A percentile compares a stretch with the other conserved stretches of the same genome.
Evolutionary conservation across 2,113 vertebrate genomes (phyloP).

Genomic region (Stercorarius parasiticus): DNA sequence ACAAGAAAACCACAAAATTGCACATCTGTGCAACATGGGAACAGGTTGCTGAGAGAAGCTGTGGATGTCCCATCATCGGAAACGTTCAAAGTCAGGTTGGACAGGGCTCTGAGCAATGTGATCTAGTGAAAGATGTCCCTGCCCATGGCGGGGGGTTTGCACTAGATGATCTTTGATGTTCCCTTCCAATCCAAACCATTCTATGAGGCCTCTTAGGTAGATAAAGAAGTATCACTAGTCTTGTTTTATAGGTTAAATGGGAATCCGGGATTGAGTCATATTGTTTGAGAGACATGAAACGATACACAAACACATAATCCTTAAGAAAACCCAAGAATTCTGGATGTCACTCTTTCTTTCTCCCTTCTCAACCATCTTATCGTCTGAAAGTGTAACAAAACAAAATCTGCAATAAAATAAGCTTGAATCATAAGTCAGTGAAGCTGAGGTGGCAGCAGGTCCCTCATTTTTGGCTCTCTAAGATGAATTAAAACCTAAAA

Average conservation of each 20-base stretch:
- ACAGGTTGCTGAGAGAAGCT: not conserved
- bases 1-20: not conserved
- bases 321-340: not conserved
- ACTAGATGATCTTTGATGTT: not conserved
- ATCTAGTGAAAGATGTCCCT: not conserved
- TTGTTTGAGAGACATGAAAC: not conserved
- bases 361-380: not conserved
- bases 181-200: not conserved
- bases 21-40: rapidly evolving
- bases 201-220: not conserved
- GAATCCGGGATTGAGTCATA: not conserved
- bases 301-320: not conserved
- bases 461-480: not conserved
- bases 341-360: not conserved
- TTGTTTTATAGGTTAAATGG: not conserved
- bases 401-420: not conserved
- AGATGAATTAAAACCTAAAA: not conserved
- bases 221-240: not conserved
- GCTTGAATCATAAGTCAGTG: not conserved
- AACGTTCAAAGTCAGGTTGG: not conserved
- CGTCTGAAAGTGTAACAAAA: not conserved
- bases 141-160: not conserved
- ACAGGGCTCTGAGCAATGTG: not conserved
- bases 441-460: not conserved
- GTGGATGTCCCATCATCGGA: not conserved